A percentile compares a stretch with the other conserved stretches of the same genome.
Evolutionary conservation across 2,797 vertebrate species (phyloP).

Genomic region (Danio jaintianensis): DNA sequence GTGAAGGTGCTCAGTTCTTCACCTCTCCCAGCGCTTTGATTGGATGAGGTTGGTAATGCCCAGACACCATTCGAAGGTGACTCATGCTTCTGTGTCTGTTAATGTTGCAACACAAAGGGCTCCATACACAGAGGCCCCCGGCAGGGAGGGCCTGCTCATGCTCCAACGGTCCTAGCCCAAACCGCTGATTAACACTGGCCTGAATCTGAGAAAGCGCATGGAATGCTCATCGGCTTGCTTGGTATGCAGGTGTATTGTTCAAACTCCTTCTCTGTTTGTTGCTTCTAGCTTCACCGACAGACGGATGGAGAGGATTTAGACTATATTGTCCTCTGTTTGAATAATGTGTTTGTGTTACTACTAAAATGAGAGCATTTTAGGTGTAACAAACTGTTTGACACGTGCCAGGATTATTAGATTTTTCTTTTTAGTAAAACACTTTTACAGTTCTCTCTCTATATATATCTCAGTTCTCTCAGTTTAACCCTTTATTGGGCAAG

Average conservation of each 20-base stretch:
- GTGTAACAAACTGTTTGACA: background rate
- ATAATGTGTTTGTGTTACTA: background rate
- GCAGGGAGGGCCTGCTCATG: slow-evolving; percentile 73
- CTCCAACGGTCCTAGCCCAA: slow-evolving; percentile 64
- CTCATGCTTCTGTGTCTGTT: slow-evolving; percentile 73
- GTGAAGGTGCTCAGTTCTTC: slow-evolving; percentile 41
- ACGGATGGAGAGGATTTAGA: background rate
- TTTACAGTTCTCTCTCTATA: too few species aligned
- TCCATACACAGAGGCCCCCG: slow-evolving; percentile 70
- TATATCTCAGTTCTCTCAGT: too few species aligned
- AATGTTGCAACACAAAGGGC: slow-evolving; percentile 73
- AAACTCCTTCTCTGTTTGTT: background rate
- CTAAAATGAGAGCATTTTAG: background rate
- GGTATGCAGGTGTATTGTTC: slow-evolving; percentile 49
- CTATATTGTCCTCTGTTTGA: slow-evolving; percentile 1
- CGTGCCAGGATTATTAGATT: background rate
- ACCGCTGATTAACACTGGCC: slow-evolving; percentile 29
- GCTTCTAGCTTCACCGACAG: background rate
- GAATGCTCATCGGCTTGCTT: background rate
- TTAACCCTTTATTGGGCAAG: too few species aligned
- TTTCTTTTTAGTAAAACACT: too few species aligned
- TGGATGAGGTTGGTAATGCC: slow-evolving; percentile 58
- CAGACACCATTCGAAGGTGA: slow-evolving; percentile 71
- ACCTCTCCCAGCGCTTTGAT: slow-evolving; percentile 58
- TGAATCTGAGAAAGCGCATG: slow-evolving; percentile 11